These are phyloP conservation scores for Gallinago stenura DNA, from an alignment of 2,797 vertebrate species.

Conservation along the genomic window DNA sequence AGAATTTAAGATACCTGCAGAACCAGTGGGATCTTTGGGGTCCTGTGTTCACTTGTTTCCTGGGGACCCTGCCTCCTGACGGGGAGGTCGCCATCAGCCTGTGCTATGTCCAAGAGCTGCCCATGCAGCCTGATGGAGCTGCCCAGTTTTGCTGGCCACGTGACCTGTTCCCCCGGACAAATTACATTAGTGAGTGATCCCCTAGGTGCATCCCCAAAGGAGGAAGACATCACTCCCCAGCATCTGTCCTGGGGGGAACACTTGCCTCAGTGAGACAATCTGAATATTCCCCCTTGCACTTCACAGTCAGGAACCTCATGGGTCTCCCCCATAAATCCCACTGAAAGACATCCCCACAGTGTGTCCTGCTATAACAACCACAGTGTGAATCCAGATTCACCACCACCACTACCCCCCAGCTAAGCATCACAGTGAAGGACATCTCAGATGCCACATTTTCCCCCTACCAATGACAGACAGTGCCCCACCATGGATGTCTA, in stretches of 20 bases:
- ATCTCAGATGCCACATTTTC: neutral
- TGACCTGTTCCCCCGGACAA: accelerated
- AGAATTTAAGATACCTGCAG: conserved; percentile 81
- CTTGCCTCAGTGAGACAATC: neutral
- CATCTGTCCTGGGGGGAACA: neutral
- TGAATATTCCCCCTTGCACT: neutral
- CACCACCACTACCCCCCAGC: neutral
- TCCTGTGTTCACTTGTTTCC: neutral
- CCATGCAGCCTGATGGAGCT: neutral
- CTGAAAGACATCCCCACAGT: neutral
- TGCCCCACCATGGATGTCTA: neutral
- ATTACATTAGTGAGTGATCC: neutral
- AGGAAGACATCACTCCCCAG: neutral
- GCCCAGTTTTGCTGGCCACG: neutral
- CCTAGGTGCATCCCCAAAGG: neutral
- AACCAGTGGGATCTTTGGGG: neutral
- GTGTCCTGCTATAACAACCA: neutral
- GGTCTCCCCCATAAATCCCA: neutral
- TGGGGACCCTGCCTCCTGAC: neutral
- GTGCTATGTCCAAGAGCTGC: neutral
- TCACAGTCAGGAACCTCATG: neutral
- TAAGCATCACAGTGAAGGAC: neutral
- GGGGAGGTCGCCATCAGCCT: neutral
- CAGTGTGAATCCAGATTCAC: neutral
- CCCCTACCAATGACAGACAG: neutral